phyloP scores from a whole-genome alignment of 2,113 vertebrate genomes.

The Antechinus stuartii region DNA sequence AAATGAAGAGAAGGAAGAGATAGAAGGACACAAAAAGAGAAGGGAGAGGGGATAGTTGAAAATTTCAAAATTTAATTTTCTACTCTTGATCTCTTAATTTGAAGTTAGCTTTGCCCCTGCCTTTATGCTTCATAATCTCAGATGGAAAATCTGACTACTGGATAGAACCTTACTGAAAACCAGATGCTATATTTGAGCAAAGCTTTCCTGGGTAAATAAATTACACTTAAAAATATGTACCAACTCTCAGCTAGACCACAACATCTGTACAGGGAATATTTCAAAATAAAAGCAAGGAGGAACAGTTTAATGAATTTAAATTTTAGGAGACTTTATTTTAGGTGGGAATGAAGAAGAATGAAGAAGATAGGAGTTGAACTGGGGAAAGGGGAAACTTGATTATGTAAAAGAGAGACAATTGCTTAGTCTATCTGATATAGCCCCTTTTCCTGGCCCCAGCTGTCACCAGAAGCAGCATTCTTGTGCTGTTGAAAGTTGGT shows the following conservation, averaged over 20 bases:
- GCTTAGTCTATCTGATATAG: not conserved
- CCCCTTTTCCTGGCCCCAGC: not conserved
- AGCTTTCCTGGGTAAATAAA: constrained; percentile 70
- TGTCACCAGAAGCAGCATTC: not conserved
- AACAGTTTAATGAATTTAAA: not conserved
- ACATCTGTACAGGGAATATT: constrained; percentile 61
- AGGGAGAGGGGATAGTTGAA: not conserved
- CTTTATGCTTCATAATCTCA: constrained; percentile 62
- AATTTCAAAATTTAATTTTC: constrained; percentile 47
- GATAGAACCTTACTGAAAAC: constrained; percentile 62
- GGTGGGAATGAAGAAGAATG: not conserved
- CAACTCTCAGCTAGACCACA: constrained; percentile 60
- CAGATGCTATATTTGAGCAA: constrained; percentile 70
- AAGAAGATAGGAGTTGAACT: constrained; percentile 1
- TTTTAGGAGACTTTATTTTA: not conserved
- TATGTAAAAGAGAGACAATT: constrained; percentile 33
- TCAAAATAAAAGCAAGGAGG: constrained; percentile 57
- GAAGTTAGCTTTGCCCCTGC: constrained; percentile 58
- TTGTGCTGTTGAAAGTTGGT: not conserved
- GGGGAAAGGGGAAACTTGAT: constrained; percentile 10
- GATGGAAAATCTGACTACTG: constrained; percentile 73
- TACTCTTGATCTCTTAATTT: constrained; percentile 29
- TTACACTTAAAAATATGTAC: constrained; percentile 68
- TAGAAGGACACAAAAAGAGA: not conserved
- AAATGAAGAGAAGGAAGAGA: not conserved